Conservation (phyloP, 2,797 vertebrate genomes). For the Glossophaga mutica region DNA sequence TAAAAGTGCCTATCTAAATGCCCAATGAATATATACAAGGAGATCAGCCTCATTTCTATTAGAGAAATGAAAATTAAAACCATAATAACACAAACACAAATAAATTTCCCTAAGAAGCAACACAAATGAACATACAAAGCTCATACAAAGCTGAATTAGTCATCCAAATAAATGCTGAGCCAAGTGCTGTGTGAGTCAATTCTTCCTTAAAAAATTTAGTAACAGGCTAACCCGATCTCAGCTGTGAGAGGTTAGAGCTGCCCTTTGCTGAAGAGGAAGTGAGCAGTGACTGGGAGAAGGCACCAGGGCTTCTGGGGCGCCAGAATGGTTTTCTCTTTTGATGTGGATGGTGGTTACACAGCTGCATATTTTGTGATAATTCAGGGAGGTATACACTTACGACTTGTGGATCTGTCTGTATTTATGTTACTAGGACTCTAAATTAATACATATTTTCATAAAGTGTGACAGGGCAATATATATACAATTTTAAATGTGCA, state of each 20-base stretch:
- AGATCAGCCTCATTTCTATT: neutral
- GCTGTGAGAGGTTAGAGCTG: neutral
- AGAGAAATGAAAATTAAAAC: neutral
- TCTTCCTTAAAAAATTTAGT: neutral
- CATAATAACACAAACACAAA: neutral
- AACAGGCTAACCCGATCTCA: neutral
- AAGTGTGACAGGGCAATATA: neutral
- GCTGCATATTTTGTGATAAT: neutral
- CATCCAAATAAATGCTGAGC: neutral
- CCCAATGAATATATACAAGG: neutral
- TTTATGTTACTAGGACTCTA: neutral
- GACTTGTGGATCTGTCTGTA: neutral
- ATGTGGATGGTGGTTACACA: neutral
- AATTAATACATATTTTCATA: neutral
- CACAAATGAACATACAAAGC: neutral
- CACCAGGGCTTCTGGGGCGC: neutral
- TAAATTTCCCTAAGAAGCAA: neutral
- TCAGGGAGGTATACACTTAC: neutral
- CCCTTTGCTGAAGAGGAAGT: neutral
- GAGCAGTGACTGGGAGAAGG: neutral
- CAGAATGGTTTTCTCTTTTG: neutral
- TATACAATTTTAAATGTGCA: neutral
- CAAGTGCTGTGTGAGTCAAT: neutral
- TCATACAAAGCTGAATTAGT: neutral
- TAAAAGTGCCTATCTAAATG: neutral